Evolutionary conservation across 2,113 vertebrate genomes (phyloP), one percentile per base, ranked within the genome.

Genomic region (Lagopus leucura): DNA sequence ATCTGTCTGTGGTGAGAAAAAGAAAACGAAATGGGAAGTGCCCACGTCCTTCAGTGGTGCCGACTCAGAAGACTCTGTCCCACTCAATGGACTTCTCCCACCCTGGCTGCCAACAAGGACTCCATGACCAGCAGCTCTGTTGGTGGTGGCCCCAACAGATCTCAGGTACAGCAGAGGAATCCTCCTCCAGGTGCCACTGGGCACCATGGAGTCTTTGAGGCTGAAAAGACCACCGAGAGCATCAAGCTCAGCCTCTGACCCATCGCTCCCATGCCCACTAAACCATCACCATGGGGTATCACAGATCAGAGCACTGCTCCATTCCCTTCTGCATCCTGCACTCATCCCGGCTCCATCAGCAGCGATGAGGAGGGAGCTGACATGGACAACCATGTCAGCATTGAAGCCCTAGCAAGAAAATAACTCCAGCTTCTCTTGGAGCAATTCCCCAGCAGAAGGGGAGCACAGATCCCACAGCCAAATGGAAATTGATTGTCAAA

Each of bases 31-130:
- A 7, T 71, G 13, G 89, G 52, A 30, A 63, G n/a, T 1, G 0
- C 21, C 30, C n/a, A 3, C 3, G 0, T 19, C 8, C 24, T 19
- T 8, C 2, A 2, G 16, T 32, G 42, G 11, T 7, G 48, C 24
- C 43, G 1, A 0, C 3, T 2, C 15, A 8, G 10, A 38, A 65
- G 69, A 2, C 15, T n/a, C 71, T 34, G 38, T 78, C 42, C 71
- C 72, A 30, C 34, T 11, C 5, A 1, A 18, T 1, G 22, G 36
- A 57, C 67, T 69, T 73, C 73, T 78, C 66, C 66, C 43, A 11
- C 43, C 22, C 27, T 52, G 3, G 14, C 58, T 28, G 3, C 12
- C 50, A 43, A 8, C 0, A 11, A 32, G 32, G 9, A 32, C 42
- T 43, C 72, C 34, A 28, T 3, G 10, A 45, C 28, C n/a, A 21